Base-by-base conservation (phyloP, 1,140 invertebrate species). In the Ectropis grisescens region DNA sequence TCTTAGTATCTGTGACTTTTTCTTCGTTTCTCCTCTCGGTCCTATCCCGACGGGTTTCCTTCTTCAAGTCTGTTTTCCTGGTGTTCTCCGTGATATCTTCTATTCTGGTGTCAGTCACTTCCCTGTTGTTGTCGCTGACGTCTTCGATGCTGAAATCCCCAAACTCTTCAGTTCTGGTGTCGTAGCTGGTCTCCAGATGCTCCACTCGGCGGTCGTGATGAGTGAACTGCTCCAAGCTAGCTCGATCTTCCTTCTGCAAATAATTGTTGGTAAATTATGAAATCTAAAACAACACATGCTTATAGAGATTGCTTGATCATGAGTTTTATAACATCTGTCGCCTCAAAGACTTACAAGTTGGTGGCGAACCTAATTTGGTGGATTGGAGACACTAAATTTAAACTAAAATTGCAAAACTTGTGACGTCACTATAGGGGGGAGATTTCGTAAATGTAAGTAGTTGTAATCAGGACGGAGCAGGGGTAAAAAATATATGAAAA, bases 1-100 rank as follows among this genome's bases (percentile, higher is more conserved):
- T 46, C 86, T 83, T 24, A 82, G 87, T 32, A 86, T 74, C 86
- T 48, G 83, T 85, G 0, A 87, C 83, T 2, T 37, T 27, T 16
- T 42, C 33, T 10, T 32, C 13, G 15, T 8, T 32, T 33, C 16
- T 40, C 82, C 82, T 38, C 58, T 78, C 45, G 64, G 66, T 19
- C 66, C 74, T 40, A 31, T 29, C 16, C 1, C 30, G 33, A 23
- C 28, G 35, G 9, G 19, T 52, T 12, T 23, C 40, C 30, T 25
- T 29, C 19, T n/a, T 28, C 3, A 14, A 11, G 28, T 23, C 35
- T 12, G 23, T 22, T 23, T 10, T 47, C 33, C 41, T 53, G 15
- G 8, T 32, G n/a, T 34, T 44, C 32, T 53, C 53, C 0, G 33
- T 40, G 5, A 50, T 48, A 27, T 47, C 39, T 1, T 57, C 51